Base-by-base conservation (phyloP, 2,113 vertebrate genomes). In the Lathamus discolor region DNA sequence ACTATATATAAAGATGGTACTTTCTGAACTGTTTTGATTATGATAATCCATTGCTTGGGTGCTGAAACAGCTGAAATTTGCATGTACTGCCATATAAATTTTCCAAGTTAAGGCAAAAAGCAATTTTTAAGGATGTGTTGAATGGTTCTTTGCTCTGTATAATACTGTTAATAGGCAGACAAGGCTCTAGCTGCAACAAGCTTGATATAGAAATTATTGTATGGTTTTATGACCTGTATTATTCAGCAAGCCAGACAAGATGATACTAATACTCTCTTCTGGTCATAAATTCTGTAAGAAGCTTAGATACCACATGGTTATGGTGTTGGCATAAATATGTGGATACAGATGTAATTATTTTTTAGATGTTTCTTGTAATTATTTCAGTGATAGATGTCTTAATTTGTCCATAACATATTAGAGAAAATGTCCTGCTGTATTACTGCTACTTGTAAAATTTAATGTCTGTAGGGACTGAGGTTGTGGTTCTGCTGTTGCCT, bases 281-380 rank as follows among this genome's bases (percentile, higher is more conserved):
- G 31, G 13, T 80, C 5, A 0, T 93, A 94, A 95, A 93, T 96
- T 86, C 84, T 63, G 6, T 79, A 46, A 86, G 79, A 91, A 95
- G 75, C 87, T 96, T 80, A 77, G 85, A 88, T 93, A 80, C 66
- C 75, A 35, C 63, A 70, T 59, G 64, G 41, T 70, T 86, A 83
- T 57, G 74, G 49, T 63, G 37, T 46, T 92, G 44, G 54, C 49
- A 70, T 95, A 96, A 91, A 95, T 89, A 91, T 68, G 69, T 82
- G 61, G 67, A 46, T 89, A 86, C 51, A 84, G 63, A 74, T 80
- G 46, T 76, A 93, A 88, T 86, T 95, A 93, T 87, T 93, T 88
- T 88, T 94, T 94, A 88, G 87, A 74, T 1, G 1, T 74, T 93
- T 83, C 41, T 77, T 85, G 90, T 94, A 95, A 93, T 93, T 95